A percentile compares a stretch with the other conserved stretches of the same genome.
These are phyloP conservation scores for Ophion slaviceki DNA, from an alignment of 2,888 invertebrate genomes.

Conservation along the genomic window DNA sequence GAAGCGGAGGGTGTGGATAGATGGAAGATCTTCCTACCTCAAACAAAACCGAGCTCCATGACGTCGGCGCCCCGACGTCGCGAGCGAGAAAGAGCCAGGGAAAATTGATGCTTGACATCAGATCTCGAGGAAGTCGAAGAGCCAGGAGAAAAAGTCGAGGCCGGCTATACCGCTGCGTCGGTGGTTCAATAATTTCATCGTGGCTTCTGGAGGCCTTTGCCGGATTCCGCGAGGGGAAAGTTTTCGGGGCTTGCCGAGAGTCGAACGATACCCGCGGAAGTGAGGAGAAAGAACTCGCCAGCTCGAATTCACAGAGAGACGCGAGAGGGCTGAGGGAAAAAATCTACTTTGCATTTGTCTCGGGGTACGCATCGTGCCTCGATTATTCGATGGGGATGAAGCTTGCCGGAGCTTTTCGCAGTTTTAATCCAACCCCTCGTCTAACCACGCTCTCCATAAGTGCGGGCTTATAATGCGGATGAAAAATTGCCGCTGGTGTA, in stretches of 20 bases:
- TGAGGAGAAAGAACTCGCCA: constrained; percentile 43
- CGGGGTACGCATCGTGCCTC: constrained; percentile 50
- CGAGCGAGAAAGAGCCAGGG: background rate
- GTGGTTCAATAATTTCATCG: constrained; percentile 71
- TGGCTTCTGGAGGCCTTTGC: constrained; percentile 40
- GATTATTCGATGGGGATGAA: constrained; percentile 69
- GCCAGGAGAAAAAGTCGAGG: constrained; percentile 29
- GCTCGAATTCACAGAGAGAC: constrained; percentile 26
- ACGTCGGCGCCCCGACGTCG: constrained; percentile 41
- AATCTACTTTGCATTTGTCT: constrained; percentile 50
- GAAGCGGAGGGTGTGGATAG: constrained; percentile 1
- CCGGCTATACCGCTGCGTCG: constrained; percentile 27
- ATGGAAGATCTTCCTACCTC: constrained; percentile 36
- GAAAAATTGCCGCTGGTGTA: constrained; percentile 1
- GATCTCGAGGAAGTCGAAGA: constrained; percentile 53
- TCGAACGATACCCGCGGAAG: constrained; percentile 34
- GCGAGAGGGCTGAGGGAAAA: constrained; percentile 7
- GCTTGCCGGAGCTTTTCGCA: constrained; percentile 63
- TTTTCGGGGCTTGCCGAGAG: constrained; percentile 9
- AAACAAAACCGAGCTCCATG: constrained; percentile 26
- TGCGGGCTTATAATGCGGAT: background rate
- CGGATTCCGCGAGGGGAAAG: background rate
- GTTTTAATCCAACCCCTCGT: constrained; percentile 63
- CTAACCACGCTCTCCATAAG: background rate
- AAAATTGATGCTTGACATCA: constrained; percentile 57